These are phyloP conservation scores for Disparrhopalites patrizii DNA, from an alignment of 2,888 invertebrate genomes.

Conservation along the genomic window DNA sequence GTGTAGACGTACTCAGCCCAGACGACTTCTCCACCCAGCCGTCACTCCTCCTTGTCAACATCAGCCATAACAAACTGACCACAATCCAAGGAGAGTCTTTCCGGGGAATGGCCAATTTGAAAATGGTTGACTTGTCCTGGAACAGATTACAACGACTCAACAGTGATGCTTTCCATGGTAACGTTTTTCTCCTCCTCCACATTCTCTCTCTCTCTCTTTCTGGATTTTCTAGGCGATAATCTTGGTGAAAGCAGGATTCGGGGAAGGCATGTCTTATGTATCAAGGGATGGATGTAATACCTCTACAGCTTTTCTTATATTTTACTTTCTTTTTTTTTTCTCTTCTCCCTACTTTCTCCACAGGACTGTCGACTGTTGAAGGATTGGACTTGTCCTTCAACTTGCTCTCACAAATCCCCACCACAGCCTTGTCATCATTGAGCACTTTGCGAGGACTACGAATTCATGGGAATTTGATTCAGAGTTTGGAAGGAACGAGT, in stretches of 20 bases:
- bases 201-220: background rate
- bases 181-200: background rate
- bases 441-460: conserved; percentile 68
- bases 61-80: conserved; percentile 73
- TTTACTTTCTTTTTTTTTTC: conserved; percentile 19
- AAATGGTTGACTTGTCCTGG: conserved; percentile 67
- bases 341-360: no score
- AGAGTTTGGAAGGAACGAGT: conserved; percentile 70
- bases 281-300: no score
- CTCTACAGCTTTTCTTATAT: background rate
- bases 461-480: conserved; percentile 77
- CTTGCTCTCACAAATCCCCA: conserved; percentile 76
- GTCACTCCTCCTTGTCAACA: conserved; percentile 68
- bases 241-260: background rate
- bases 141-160: conserved; percentile 76
- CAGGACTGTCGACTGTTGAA: conserved; percentile 68
- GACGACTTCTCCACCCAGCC: conserved; percentile 68
- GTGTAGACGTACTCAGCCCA: conserved; percentile 62
- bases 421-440: conserved; percentile 69
- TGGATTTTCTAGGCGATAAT: background rate
- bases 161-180: conserved; percentile 73
- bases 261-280: no score
- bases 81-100: conserved; percentile 73
- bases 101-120: conserved; percentile 63
- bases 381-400: conserved; percentile 81